A percentile compares a stretch with the other conserved stretches of the same genome.
These are phyloP conservation scores for Dioctria rufipes DNA, from an alignment of 2,888 invertebrate genomes.

Conservation along the genomic window DNA sequence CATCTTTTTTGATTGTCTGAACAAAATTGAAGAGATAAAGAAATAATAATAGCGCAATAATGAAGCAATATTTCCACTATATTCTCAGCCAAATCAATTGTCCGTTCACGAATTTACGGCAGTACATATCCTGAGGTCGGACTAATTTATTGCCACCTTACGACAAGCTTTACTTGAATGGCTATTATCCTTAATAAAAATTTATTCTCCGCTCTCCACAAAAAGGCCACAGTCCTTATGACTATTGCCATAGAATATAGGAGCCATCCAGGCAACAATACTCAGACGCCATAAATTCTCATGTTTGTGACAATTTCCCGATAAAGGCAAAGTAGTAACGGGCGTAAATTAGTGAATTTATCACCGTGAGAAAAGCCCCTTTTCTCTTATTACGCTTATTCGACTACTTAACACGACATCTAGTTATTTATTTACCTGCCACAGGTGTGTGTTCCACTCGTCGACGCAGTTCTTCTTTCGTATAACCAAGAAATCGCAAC, in stretches of 20 bases:
- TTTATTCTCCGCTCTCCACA: conserved; percentile 18
- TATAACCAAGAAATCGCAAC: neutral
- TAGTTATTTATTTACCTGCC: conserved; percentile 18
- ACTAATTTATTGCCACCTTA: conserved; percentile 3
- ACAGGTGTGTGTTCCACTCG: conserved; percentile 5
- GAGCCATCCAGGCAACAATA: neutral
- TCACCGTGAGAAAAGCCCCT: conserved; percentile 5
- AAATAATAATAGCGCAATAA: no score
- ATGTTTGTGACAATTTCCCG: conserved; percentile 22
- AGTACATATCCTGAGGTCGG: no score
- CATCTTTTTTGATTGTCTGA: no score
- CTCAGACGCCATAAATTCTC: conserved; percentile 6
- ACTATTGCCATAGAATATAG: conserved; percentile 3
- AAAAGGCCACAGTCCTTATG: neutral
- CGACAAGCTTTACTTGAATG: conserved; percentile 11
- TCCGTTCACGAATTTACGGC: neutral
- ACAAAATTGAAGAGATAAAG: no score
- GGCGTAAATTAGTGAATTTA: conserved; percentile 25
- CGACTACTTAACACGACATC: conserved; percentile 29
- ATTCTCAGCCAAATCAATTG: neutral
- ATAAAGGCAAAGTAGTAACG: conserved; percentile 40
- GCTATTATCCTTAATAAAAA: conserved; percentile 29
- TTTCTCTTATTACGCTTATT: conserved; percentile 12
- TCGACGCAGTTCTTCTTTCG: neutral
- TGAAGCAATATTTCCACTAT: no score